Percentiles rank a stretch among this genome's conserved stretches.
Conservation (phyloP, 2,888 invertebrate species). For the Agrypnus murinus region DNA sequence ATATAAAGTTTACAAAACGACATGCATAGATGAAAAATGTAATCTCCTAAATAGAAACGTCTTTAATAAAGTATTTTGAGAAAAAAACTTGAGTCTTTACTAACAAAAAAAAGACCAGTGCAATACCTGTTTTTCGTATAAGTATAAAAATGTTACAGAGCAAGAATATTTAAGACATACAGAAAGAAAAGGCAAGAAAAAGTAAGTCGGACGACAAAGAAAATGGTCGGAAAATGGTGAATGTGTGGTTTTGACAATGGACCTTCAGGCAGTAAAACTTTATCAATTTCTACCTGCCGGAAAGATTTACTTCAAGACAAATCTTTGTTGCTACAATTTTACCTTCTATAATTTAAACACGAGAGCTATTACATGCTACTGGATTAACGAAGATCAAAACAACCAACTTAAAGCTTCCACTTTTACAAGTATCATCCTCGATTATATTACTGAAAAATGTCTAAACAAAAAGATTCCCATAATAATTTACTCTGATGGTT, state of each 20-base stretch:
- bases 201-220: constrained; percentile 45
- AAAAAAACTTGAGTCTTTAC: too few species aligned
- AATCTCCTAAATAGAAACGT: too few species aligned
- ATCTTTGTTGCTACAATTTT: constrained; percentile 49
- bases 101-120: too few species aligned
- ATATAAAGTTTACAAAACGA: too few species aligned
- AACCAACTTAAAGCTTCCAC: constrained; percentile 46
- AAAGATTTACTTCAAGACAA: constrained; percentile 49
- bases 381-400: constrained; percentile 54
- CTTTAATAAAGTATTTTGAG: too few species aligned
- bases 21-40: too few species aligned
- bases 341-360: constrained; percentile 40
- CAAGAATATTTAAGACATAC: too few species aligned
- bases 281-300: constrained; percentile 45
- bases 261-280: constrained; percentile 54
- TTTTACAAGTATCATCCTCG: constrained; percentile 47
- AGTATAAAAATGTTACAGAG: too few species aligned
- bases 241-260: constrained; percentile 46
- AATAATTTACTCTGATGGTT: too few species aligned
- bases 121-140: too few species aligned
- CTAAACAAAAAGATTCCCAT: too few species aligned
- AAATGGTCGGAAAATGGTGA: constrained; percentile 38
- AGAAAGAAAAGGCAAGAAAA: constrained; percentile 32
- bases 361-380: constrained; percentile 51
- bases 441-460: constrained; percentile 34